Base-by-base conservation (phyloP, 2,113 vertebrate genomes). In the Leptobrachium ailaonicum region DNA sequence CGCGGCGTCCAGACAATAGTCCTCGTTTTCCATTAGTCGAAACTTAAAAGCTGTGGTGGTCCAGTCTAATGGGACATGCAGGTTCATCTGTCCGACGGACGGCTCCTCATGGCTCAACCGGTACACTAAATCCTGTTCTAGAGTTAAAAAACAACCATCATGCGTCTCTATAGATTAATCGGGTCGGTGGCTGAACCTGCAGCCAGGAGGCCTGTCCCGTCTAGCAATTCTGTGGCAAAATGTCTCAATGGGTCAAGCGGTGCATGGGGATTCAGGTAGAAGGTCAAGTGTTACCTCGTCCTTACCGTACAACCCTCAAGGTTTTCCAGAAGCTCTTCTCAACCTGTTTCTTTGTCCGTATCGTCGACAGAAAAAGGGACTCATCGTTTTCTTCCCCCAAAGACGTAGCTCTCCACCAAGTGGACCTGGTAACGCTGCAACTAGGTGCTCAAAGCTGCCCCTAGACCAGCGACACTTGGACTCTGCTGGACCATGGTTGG, bases 241-340 rank as follows among this genome's bases (percentile, higher is more conserved):
- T n/a, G 14, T 10, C 66, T 47, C 53, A 76, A 76, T 14, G 62
- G 42, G 32, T 9, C 41, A 66, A 77, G 42, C n/a, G 11, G 43
- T 53, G 9, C 63, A 56, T 43, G 47, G 12, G 47, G 44, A 47
- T 68, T 67, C 75, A 64, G 54, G 47, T 56, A 58, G 47, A 45
- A 1, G 20, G 5, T 54, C 42, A 71, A 66, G 32, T 43, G 60
- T 79, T 80, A 80, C 77, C 77, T 80, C 50, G 41, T 53, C 53
- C 70, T 72, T 73, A 79, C 58, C 69, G 12, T 66, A 14, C 70
- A 72, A 54, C 42, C 44, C 62, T 63, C 54, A 66, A 58, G 41
- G n/a, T 32, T 41, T 44, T 64, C n/a, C 11, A 41, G 41, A 47
- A 3, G 14, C 54, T 41, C 42, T 50, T 54, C 42, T 32, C 20